A percentile compares a stretch with the other conserved stretches of the same genome.
Conservation (phyloP, 2,797 vertebrate species). For the Amblyopsis hoosieri region DNA sequence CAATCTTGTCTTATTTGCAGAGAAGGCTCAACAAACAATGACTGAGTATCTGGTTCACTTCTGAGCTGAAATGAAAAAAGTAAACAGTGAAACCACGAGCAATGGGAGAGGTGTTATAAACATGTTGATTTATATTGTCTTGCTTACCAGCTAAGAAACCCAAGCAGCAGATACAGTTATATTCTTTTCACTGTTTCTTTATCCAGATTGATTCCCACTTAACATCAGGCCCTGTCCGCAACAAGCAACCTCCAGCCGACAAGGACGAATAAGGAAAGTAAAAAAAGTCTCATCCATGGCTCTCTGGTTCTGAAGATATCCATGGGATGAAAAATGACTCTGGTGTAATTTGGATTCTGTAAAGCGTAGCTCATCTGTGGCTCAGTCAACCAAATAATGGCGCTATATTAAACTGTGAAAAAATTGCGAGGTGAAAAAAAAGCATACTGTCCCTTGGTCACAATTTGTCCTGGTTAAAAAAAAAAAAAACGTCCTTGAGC, state of each 20-base stretch:
- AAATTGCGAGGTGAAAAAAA: conserved; percentile 37
- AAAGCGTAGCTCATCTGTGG: conserved; percentile 75
- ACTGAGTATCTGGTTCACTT: conserved; percentile 14
- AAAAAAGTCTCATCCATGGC: conserved; percentile 64
- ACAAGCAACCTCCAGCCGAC: conserved; percentile 71
- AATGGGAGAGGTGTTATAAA: conserved; percentile 32
- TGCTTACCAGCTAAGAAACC: conserved; percentile 37
- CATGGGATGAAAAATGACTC: conserved; percentile 71
- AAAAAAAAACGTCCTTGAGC: conserved; percentile 48
- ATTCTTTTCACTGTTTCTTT: conserved; percentile 61
- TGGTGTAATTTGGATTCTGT: conserved; percentile 70
- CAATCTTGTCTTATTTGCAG: conserved; percentile 39
- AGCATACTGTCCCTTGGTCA: conserved; percentile 40
- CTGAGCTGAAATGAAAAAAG: conserved; percentile 4
- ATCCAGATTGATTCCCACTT: conserved; percentile 76
- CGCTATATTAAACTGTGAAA: conserved; percentile 48
- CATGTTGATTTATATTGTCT: conserved; percentile 51
- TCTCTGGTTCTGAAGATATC: conserved; percentile 67
- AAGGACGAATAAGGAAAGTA: conserved; percentile 76
- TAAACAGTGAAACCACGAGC: conserved; percentile 28
- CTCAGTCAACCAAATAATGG: conserved; percentile 70
- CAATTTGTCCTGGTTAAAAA: conserved; percentile 35
- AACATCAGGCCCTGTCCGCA: conserved; percentile 74
- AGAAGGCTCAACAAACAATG: conserved; percentile 27
- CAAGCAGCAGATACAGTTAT: conserved; percentile 42